Conservation (phyloP, 2,888 invertebrate genomes). For the Meloe dianella region DNA sequence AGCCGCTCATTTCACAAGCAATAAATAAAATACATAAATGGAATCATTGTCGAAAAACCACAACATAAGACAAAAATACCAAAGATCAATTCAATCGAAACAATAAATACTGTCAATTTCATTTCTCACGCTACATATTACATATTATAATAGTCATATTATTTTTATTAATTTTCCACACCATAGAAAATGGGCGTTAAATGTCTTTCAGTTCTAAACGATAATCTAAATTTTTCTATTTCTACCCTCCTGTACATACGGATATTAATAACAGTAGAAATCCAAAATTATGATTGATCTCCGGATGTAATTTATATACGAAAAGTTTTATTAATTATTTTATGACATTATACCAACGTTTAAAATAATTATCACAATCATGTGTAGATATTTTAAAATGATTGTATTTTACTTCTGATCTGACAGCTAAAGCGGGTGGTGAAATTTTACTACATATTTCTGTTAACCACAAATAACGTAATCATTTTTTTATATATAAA, state of each 20-base stretch:
- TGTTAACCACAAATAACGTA: not conserved
- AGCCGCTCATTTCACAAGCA: not conserved
- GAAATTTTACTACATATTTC: not conserved
- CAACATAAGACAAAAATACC: slow-evolving; percentile 6
- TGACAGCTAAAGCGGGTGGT: not conserved
- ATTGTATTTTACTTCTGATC: not conserved
- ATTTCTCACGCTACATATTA: not conserved
- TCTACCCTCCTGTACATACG: not conserved
- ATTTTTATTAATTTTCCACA: slow-evolving; percentile 9
- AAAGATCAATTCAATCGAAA: slow-evolving; percentile 8
- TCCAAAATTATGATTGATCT: not conserved
- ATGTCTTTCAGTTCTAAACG: not conserved
- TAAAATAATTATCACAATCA: not conserved
- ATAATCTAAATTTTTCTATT: not conserved
- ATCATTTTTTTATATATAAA: not conserved
- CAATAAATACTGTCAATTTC: not conserved
- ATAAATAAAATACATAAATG: slow-evolving; percentile 7
- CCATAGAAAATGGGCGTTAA: not conserved
- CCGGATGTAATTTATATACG: slow-evolving; percentile 31
- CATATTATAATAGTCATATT: not conserved
- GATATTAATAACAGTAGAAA: not conserved
- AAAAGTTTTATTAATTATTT: slow-evolving; percentile 30
- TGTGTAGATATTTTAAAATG: not conserved
- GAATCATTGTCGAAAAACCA: slow-evolving; percentile 3
- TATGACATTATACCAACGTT: slow-evolving; percentile 23